These are phyloP conservation scores for Elephas maximus DNA, from an alignment of 2,113 vertebrate genomes.

Conservation along the genomic window DNA sequence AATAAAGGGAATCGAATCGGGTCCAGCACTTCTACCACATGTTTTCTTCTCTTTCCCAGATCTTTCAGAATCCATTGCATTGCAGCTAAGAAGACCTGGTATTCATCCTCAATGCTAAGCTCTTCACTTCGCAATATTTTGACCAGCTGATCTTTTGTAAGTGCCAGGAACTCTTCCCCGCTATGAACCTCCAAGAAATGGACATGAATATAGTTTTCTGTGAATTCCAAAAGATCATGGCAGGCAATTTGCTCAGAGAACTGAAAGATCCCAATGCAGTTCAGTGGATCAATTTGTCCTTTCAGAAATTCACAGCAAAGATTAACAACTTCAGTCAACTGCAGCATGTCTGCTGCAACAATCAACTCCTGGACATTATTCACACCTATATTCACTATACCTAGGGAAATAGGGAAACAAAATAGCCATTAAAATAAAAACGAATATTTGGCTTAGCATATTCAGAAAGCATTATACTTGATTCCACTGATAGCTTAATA, in stretches of 20 bases:
- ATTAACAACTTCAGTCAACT: conserved; percentile 95
- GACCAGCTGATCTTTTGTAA: conserved; percentile 95
- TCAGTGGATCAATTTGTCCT: conserved; percentile 95
- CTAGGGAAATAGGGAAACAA: conserved; percentile 84
- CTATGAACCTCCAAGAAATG: conserved; percentile 95
- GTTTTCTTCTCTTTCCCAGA: conserved; percentile 93
- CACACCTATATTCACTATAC: conserved; percentile 92
- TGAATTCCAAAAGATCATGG: conserved; percentile 94
- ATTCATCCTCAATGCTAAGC: conserved; percentile 97
- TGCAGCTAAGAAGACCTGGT: conserved; percentile 96
- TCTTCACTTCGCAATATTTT: conserved; percentile 96
- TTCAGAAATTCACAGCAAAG: conserved; percentile 97
- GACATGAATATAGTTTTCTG: conserved; percentile 96
- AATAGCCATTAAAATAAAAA: conserved; percentile 52
- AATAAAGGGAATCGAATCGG: conserved; percentile 96
- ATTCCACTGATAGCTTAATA: conserved; percentile 36
- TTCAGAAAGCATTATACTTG: conserved; percentile 55
- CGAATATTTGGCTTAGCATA: conserved; percentile 35
- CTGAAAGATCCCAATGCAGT: conserved; percentile 97
- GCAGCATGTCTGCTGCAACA: conserved; percentile 98
- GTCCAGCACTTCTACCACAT: conserved; percentile 96
- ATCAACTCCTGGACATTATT: conserved; percentile 97
- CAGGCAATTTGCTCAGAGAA: conserved; percentile 97
- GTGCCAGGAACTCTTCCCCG: conserved; percentile 94
- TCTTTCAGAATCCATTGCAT: conserved; percentile 98